Conservation (phyloP, 2,113 vertebrate species). For the Lethenteron camtschaticum region DNA sequence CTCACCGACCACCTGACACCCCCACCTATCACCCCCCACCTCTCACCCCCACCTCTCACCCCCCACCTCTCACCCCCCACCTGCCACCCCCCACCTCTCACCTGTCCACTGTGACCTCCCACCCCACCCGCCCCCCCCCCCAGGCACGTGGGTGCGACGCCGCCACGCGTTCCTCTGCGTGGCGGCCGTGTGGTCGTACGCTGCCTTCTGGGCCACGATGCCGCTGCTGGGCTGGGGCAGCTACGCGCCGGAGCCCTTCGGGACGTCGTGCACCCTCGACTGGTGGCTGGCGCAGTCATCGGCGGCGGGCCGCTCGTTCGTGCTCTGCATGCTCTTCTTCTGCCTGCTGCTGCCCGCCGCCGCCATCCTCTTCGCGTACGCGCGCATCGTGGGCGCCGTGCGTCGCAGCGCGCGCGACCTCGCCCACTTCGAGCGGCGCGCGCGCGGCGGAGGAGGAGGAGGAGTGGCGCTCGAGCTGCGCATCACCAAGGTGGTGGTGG, state of each 20-base stretch:
- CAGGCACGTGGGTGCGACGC: constrained; percentile 75
- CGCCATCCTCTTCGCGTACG: constrained; percentile 64
- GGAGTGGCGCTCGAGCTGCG: constrained; percentile 61
- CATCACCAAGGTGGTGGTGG: constrained; percentile 43
- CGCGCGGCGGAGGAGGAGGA: constrained; percentile 6
- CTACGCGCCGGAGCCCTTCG: constrained; percentile 74
- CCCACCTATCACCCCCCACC: too few relatives aligned
- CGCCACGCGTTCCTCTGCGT: constrained; percentile 50
- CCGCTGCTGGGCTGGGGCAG: constrained; percentile 60
- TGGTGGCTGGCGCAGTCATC: constrained; percentile 82
- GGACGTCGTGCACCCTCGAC: constrained; percentile 79
- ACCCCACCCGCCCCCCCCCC: too few relatives aligned
- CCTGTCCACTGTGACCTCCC: too few relatives aligned
- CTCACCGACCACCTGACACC: too few relatives aligned
- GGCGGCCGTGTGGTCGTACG: constrained; percentile 51
- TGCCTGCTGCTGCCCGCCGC: constrained; percentile 62
- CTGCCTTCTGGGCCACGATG: constrained; percentile 68
- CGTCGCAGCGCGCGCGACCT: constrained; percentile 65
- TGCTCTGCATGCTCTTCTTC: constrained; percentile 67
- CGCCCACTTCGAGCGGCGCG: constrained; percentile 33
- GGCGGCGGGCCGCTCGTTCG: constrained; percentile 48
- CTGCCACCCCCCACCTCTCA: too few relatives aligned
- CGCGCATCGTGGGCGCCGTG: constrained; percentile 71
- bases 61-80: too few relatives aligned
- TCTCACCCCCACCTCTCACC: too few relatives aligned